Base-by-base conservation (phyloP, 2,113 vertebrate species). In the Electrona antarctica region DNA sequence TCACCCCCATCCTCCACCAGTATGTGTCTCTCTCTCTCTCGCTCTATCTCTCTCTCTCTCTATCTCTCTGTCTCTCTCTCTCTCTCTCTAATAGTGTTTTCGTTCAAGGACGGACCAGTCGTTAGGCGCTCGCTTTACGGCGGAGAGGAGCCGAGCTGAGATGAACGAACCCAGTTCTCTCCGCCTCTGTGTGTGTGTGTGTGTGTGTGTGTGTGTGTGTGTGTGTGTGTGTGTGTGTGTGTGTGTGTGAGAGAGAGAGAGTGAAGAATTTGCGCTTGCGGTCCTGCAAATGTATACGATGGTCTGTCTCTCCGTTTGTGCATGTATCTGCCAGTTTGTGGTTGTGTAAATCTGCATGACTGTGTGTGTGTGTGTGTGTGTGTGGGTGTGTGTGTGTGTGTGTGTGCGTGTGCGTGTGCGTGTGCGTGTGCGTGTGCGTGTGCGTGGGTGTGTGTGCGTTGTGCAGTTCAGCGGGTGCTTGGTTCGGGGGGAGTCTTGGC, bases 101-200 rank as follows among this genome's bases (percentile, higher is more conserved):
- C 65, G 10, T 85, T 87, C 86, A 91, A 92, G 91, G 91, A 75
- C 88, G 45, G 74, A 84, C 57, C 75, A 78, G 65, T 69, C 59
- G 14, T 78, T 83, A 59, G 48, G 63, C 74, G 76, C 67, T 89
- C 74, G 76, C 67, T 89, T 85, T 71, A 85, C 62, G 11, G 78
- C 15, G 55, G 52, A 84, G 60, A 77, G 71, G 76, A 82, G 75
- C 56, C 2, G 6, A n/a, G 33, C 66, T 69, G 59, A 74, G 77
- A 66, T 64, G 67, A 74, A 58, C 49, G 76, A 59, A 45, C 55
- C 72, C 73, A 83, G 77, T 84, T 78, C 48, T 69, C 59, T 49
- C 8, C 21, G 56, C 21, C 14, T 58, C 14, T 58, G 15, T 54
- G 64, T 41, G 50, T 76, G 70, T 49, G 56, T 73, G 55, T 58